phyloP scores from a whole-genome alignment of 2,888 invertebrate genomes.

The Mellilla xanthometata region DNA sequence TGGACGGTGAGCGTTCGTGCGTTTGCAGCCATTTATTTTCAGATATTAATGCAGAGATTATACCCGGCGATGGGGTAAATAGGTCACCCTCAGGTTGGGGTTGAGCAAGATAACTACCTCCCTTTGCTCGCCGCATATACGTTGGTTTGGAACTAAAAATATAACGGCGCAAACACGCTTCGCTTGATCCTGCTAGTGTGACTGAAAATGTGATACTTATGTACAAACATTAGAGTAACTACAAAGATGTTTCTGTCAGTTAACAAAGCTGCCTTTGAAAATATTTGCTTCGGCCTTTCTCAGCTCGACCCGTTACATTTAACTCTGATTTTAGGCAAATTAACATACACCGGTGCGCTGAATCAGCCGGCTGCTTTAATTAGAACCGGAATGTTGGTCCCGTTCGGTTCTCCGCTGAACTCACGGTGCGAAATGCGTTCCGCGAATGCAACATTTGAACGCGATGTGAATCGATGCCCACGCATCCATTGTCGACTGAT shows the following conservation, averaged over 20 bases:
- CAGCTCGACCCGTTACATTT: constrained; percentile 51
- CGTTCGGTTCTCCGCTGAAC: constrained; percentile 54
- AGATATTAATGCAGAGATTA: constrained; percentile 58
- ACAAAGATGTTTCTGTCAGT: no score
- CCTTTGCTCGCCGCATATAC: constrained; percentile 44
- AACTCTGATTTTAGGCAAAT: constrained; percentile 69
- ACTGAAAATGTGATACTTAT: constrained; percentile 6
- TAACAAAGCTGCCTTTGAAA: constrained; percentile 12
- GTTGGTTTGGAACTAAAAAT: constrained; percentile 50
- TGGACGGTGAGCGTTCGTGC: constrained; percentile 35
- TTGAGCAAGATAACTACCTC: constrained; percentile 60
- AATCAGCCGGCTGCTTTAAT: constrained; percentile 69
- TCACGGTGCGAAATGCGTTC: constrained; percentile 60
- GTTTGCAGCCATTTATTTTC: constrained; percentile 45
- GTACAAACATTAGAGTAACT: no score
- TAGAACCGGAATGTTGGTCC: constrained; percentile 68
- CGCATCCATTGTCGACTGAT: constrained; percentile 37
- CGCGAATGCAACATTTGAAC: constrained; percentile 60
- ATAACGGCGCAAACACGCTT: constrained; percentile 15
- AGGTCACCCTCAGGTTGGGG: constrained; percentile 55
- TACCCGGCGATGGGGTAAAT: constrained; percentile 50
- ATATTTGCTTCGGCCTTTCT: constrained; percentile 34
- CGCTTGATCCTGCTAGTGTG: no score
- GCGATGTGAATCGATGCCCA: constrained; percentile 50
- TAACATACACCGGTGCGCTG: constrained; percentile 54